phyloP scores from a whole-genome alignment of 2,797 vertebrate genomes.

The Labroides dimidiatus region DNA sequence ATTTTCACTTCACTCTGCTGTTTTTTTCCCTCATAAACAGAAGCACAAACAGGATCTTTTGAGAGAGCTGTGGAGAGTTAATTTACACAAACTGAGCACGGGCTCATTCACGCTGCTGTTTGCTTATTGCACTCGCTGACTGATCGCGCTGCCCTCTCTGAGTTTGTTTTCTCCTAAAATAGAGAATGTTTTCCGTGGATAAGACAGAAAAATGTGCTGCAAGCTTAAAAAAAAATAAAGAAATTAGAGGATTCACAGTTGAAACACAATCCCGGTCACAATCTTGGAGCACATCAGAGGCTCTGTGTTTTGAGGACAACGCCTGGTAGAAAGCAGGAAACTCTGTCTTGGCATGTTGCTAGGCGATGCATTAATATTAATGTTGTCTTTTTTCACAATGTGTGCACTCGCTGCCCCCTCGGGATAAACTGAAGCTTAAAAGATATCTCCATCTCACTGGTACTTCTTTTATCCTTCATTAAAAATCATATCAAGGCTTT shows the following conservation, averaged over 20 bases:
- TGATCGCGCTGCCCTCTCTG: conserved; percentile 26
- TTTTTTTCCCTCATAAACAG: conserved; percentile 28
- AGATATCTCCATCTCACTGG: conserved; percentile 72
- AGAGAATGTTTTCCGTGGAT: conserved; percentile 2
- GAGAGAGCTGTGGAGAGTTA: conserved; percentile 23
- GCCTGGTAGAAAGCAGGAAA: conserved; percentile 56
- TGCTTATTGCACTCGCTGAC: conserved; percentile 46
- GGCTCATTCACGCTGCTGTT: conserved; percentile 44
- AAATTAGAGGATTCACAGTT: conserved; percentile 16
- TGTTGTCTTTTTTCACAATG: conserved; percentile 66
- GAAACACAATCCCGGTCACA: conserved; percentile 50
- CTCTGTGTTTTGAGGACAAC: conserved; percentile 57
- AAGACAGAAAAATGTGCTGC: conserved; percentile 1
- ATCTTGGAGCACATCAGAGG: conserved; percentile 49
- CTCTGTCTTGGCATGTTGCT: conserved; percentile 70
- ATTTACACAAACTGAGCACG: conserved; percentile 16
- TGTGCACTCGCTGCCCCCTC: conserved; percentile 51
- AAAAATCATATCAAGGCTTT: conserved; percentile 69
- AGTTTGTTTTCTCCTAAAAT: conserved; percentile 35
- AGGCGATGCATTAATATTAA: conserved; percentile 81
- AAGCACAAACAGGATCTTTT: conserved; percentile 27
- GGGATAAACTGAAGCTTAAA: conserved; percentile 69
- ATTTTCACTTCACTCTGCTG: conserved; percentile 9
- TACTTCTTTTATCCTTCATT: conserved; percentile 70
- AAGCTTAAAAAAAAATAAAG: neutral